A percentile compares a stretch with the other conserved stretches of the same genome.
Conservation (phyloP, 2,888 invertebrate genomes). For the Pandemis heparana region DNA sequence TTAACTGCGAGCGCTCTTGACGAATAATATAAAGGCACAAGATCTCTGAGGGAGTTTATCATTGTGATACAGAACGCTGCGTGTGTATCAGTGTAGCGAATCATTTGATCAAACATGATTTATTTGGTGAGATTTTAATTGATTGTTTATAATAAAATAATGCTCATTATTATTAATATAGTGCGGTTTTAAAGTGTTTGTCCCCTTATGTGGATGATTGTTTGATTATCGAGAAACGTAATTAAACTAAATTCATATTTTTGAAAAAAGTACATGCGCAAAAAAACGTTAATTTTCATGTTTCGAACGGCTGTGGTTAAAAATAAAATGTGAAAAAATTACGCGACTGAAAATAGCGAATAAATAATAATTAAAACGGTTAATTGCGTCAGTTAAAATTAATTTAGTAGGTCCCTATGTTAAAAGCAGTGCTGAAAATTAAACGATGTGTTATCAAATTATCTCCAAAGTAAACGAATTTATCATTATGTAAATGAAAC, state of each 20-base stretch:
- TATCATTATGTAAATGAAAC: too few relatives aligned
- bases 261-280: too few relatives aligned
- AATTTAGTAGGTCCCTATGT: background rate
- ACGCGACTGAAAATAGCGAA: too few relatives aligned
- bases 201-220: background rate
- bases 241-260: too few relatives aligned
- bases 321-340: too few relatives aligned
- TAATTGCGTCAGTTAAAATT: background rate
- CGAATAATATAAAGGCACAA: slow-evolving; percentile 59
- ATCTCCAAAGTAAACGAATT: too few relatives aligned
- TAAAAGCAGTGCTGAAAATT: too few relatives aligned
- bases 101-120: slow-evolving; percentile 51
- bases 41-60: slow-evolving; percentile 53
- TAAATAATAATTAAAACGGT: too few relatives aligned
- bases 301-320: too few relatives aligned
- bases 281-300: too few relatives aligned
- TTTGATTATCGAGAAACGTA: too few relatives aligned
- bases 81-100: slow-evolving; percentile 37
- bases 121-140: slow-evolving; percentile 56
- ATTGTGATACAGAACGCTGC: slow-evolving; percentile 47
- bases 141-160: background rate
- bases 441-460: too few relatives aligned
- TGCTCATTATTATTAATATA: background rate
- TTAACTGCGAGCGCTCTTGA: slow-evolving; percentile 46
- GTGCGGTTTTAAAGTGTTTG: slow-evolving; percentile 9